Evolutionary conservation across 2,797 vertebrate species (phyloP), one percentile per base, ranked within the genome.

Genomic region (Sebastiscus tertius): DNA sequence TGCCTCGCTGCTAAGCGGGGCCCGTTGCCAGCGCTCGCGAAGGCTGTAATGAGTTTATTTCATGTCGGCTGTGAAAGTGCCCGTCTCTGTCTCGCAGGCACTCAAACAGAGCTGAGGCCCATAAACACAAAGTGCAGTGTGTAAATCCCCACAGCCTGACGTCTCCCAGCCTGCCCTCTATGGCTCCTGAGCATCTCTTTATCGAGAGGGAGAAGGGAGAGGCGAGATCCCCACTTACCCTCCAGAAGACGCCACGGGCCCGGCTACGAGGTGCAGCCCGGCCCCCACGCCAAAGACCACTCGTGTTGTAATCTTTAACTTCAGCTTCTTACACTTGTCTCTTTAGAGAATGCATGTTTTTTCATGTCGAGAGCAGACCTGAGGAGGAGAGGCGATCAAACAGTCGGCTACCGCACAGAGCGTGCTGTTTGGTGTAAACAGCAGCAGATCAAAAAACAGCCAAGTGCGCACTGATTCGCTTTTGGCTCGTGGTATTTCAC

Each of bases 1-100:
- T 70, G 81, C 76, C 81, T 90, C 54, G 36, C 88, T 85, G 88
- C 72, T 78, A 75, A 90, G 88, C 81, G n/a, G 88, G 91, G 91
- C 90, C 81, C 62, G 24, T 85, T 92, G 93, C 91, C 91, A 93
- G 77, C 58, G 49, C 88, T 89, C 52, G 66, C 83, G 73, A 90
- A 92, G 82, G 87, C 91, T 87, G 87, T 94, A 95, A 95, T 95
- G 92, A 93, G 90, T 93, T 94, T 93, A 93, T 95, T 94, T 95
- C 93, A 94, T 92, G 94, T 94, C 84, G 82, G 92, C 93, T 92
- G 93, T 93, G 92, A 94, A 94, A 93, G 93, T 93, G 91, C 91
- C 89, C 83, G 86, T 93, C 94, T 93, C 89, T 88, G 92, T 94
- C 93, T 94, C 66, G 62, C 91, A 89, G 86, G 89, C 93, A 94